phyloP scores from a whole-genome alignment of 2,113 vertebrate species.

The Upupa epops region DNA sequence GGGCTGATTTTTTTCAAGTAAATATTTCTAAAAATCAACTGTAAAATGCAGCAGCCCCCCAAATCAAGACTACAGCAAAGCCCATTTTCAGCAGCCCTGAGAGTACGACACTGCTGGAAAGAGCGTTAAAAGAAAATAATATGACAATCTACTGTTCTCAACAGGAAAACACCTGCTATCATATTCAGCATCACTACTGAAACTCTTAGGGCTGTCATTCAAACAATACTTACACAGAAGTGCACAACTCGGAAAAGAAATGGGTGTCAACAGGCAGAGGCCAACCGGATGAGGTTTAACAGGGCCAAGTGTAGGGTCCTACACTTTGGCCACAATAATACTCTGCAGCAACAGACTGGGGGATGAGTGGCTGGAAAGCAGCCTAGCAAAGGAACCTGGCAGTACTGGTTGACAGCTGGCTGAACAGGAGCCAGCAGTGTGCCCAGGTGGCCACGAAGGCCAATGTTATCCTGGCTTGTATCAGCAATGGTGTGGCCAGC shows the following conservation, averaged over 20 bases:
- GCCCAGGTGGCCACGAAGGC: too few species aligned
- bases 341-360: too few species aligned
- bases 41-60: not conserved
- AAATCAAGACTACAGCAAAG: not conserved
- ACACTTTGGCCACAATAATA: too few species aligned
- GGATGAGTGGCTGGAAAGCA: too few species aligned
- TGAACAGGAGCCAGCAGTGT: too few species aligned
- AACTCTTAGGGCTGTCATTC: not conserved
- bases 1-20: not conserved
- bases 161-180: not conserved
- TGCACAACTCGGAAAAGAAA: not conserved
- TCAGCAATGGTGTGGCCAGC: too few species aligned
- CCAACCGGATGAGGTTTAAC: too few species aligned
- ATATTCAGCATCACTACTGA: not conserved
- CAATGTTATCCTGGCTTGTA: too few species aligned
- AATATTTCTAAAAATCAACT: not conserved
- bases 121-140: not conserved
- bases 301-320: too few species aligned
- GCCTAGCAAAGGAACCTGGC: too few species aligned
- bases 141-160: not conserved
- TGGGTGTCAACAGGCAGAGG: not conserved
- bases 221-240: not conserved
- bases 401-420: too few species aligned
- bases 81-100: not conserved
- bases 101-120: not conserved